Base-by-base conservation (phyloP, 2,888 invertebrate species). In the Allophyes oxyacanthae region DNA sequence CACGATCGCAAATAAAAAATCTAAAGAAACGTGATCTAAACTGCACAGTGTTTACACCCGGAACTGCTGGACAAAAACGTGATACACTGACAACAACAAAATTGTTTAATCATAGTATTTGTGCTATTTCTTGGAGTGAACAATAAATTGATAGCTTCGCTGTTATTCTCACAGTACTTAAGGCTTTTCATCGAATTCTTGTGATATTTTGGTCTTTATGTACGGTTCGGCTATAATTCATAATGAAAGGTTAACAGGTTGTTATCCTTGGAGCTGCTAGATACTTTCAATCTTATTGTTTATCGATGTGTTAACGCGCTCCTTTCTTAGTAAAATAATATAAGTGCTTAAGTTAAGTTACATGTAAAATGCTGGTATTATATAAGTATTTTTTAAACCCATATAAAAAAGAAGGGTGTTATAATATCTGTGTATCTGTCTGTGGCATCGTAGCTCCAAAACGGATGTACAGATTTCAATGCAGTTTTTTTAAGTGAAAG, bases 31-130 rank as follows among this genome's bases (percentile, higher is more conserved):
- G 60, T 64, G 56, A 75, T 33, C 38, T 8, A n/a, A 58, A 49
- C 25, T 50, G 63, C 56, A 65, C 56, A 59, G 61, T 58, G 59
- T 57, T 28, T 4, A 36, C 33, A 65, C 61, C 72, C 75, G 75
- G 77, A 76, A 74, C 49, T 50, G 25, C 6, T 43, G 44, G 33
- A 28, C 56, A 42, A 46, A 69, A 51, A 44, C 41, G 36, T 15
- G 55, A 33, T 41, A 30, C 13, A 36, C 13, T 9, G 9, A 36
- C 25, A 34, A n/a, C 14, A 13, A 26, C 40, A 36, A n/a, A 48
- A 15, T 30, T 9, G 5, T 37, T 38, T 45, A 62, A 67, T 50
- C 51, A 26, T 30, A 15, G 50, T 40, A 37, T 37, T 33, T 57
- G 34, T 51, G n/a, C 7, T 9, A 15, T 44, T 11, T 15, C 20